A percentile compares a stretch with the other conserved stretches of the same genome.
These are phyloP conservation scores for Microtus californicus DNA, from an alignment of 2,797 vertebrate species.

Conservation along the genomic window DNA sequence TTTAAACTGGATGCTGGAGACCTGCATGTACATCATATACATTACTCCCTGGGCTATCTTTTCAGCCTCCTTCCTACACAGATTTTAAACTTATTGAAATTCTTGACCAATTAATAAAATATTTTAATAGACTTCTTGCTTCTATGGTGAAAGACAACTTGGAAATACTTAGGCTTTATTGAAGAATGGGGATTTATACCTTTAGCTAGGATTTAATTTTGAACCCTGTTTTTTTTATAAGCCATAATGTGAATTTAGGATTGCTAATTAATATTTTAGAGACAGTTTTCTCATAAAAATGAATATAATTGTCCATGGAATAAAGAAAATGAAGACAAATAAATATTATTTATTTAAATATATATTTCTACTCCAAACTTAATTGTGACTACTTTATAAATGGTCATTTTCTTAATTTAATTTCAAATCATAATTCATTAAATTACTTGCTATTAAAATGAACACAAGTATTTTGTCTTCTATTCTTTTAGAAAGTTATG, in stretches of 20 bases:
- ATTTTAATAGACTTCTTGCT: background rate
- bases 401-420: background rate
- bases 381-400: background rate
- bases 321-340: background rate
- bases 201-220: background rate
- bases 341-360: constrained; percentile 52
- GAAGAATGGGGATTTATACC: background rate
- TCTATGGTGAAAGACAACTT: background rate
- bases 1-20: background rate
- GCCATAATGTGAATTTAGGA: background rate
- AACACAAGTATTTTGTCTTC: background rate
- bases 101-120: background rate
- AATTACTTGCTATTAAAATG: constrained; percentile 41
- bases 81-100: background rate
- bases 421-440: constrained; percentile 23
- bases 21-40: background rate
- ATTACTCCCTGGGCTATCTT: background rate
- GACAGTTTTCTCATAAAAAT: background rate
- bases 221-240: constrained; percentile 6
- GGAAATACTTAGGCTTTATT: background rate
- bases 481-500: background rate
- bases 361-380: background rate
- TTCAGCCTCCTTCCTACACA: too few relatives aligned
- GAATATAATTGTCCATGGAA: background rate
- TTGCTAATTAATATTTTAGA: background rate